Evolutionary conservation across 23 tunicate species (phyloP), one percentile per base, ranked within the genome.

Genomic region (Aplidium turbinatum): DNA sequence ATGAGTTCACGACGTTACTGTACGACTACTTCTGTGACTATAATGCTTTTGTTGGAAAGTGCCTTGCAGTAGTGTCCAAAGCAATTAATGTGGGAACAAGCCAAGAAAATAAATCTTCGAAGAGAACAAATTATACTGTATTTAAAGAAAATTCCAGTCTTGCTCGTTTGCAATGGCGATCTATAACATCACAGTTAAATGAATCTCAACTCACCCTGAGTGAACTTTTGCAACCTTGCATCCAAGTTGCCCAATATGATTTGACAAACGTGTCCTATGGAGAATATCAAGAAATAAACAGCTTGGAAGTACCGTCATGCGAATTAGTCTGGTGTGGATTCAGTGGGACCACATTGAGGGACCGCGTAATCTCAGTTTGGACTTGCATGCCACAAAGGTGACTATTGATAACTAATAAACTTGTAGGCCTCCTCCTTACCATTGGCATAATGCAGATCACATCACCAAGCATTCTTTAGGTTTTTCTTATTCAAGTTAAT

Each of bases 201-300:
- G 28, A 48, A 35, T 6, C 48, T 7, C 23, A 3, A 29, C 3
- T 65, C 50, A 65, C 72, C 4, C 4, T 65, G n/a, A 50, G 38
- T 5, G 94, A 87, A 11, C 42, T 79, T 40, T 7, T 40, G n/a
- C 23, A 62, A 33, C 94, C 94, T 3, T 87, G 94, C 46, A 33
- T 87, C n/a, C 84, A 80, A 74, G 68, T 87, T 0, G 94, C 94
- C 4, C 46, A 72, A 47, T 87, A 71, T 33, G 94, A 87, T 28
- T 0, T 63, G 38, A 64, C 57, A 54, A 54, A 65, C 19, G 64
- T 66, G 0, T 47, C 70, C 50, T 58, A 81, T 0, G 81, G 81
- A 1, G 74, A 71, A 26, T 87, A 55, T 57, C 94, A 79, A 23
- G 94, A 87, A 73, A 57, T 87, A 5, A 62, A 73, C 0, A 68